A percentile compares a stretch with the other conserved stretches of the same genome.
These are phyloP conservation scores for Craseonycteris thonglongyai DNA, from an alignment of 2,113 vertebrate genomes.

Conservation along the genomic window DNA sequence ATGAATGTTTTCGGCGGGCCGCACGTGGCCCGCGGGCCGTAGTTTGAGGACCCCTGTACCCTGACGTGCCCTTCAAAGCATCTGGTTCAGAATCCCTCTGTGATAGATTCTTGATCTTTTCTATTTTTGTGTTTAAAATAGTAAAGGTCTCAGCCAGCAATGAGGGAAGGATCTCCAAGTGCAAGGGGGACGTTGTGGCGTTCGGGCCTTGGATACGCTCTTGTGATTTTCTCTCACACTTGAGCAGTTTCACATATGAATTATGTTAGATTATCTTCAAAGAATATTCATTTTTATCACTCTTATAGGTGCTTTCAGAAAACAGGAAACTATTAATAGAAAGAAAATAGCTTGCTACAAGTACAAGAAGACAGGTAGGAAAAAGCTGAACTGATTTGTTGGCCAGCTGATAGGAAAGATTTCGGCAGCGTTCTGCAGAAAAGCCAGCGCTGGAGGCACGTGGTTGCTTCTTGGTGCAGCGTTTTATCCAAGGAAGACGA, in stretches of 20 bases:
- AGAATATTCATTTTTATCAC: background rate
- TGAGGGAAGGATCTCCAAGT: background rate
- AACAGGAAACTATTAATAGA: slow-evolving; percentile 73
- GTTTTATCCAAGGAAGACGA: background rate
- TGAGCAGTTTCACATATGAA: background rate
- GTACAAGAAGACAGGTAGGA: slow-evolving; percentile 48
- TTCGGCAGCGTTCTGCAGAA: background rate
- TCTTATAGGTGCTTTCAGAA: slow-evolving; percentile 11
- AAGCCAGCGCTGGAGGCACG: background rate
- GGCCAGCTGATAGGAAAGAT: slow-evolving; percentile 16
- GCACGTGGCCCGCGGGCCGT: too few species aligned
- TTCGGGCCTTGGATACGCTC: background rate
- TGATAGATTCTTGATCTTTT: background rate
- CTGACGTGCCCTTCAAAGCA: too few species aligned
- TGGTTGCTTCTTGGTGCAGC: background rate
- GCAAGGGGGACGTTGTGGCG: background rate
- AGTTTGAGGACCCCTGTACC: too few species aligned
- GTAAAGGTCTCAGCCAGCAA: background rate
- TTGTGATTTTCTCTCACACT: background rate
- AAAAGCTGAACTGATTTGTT: slow-evolving; percentile 25
- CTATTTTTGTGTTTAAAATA: background rate
- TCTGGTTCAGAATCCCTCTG: background rate
- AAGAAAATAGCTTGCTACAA: slow-evolving; percentile 60
- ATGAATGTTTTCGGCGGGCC: too few species aligned
- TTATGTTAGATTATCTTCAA: background rate